Evolutionary conservation across 2,888 invertebrate species (phyloP), one percentile per base, ranked within the genome.

Genomic region (Chorisops tibialis): DNA sequence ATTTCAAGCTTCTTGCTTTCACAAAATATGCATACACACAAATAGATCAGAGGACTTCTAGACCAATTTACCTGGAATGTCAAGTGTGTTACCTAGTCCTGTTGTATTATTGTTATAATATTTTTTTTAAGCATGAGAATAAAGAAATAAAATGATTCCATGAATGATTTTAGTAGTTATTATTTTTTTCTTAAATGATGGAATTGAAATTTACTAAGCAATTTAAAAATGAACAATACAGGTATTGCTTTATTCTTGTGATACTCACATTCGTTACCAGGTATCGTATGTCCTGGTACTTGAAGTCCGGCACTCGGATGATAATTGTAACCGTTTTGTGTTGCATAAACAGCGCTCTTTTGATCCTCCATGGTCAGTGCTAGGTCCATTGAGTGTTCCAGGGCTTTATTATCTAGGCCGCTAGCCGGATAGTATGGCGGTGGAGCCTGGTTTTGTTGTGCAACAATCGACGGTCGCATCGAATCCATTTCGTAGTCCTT

Each of bases 401-500:
- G 79, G 24, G 93, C 94, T 79, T 94, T 94, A 77, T 94, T 94
- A 79, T 94, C 94, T 83, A 91, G 86, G 1, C 91, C 91, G 49
- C 89, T 85, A 11, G 87, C 86, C n/a, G 93, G 91, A 73, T 93
- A 93, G 71, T 93, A 93, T 0, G 93, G 93, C 35, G 93, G 93
- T 19, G 93, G 93, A 1, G 91, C 91, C 72, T 91, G 90, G 65
- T 88, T 90, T 76, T 91, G 91, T 66, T 89, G 89, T n/a, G 90
- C 86, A 41, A 91, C 90, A 76, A 92, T 87, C 50, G 91, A 88
- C 16, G 91, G 91, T 61, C 91, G 84, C 67, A 91, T 89, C 0
- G 91, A 87, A 73, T 93, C 92, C 88, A 92, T 90, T 80, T 93
- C 93, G 75, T 93, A 93, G 76, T 93, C 93, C 79, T 94, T 94